Evolutionary conservation across 1,140 invertebrate genomes (phyloP).

Genomic region (Drosophila dunni): DNA sequence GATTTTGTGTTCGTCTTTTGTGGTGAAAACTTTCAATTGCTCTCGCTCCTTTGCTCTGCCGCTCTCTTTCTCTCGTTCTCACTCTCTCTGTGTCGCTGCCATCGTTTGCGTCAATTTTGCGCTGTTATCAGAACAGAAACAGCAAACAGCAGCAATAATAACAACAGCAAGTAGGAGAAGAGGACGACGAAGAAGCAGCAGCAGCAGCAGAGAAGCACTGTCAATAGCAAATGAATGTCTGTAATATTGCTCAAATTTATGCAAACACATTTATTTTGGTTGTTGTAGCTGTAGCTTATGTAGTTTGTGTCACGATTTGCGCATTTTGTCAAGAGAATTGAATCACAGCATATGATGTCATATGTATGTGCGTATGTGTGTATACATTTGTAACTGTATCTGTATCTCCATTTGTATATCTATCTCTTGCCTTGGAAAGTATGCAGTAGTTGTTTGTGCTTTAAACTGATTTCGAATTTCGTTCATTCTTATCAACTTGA

Average conservation of each 20-base stretch:
- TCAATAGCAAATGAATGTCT: constrained; percentile 64
- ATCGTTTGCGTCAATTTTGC: constrained; percentile 59
- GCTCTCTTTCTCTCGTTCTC: constrained; percentile 8
- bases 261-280: constrained; percentile 66
- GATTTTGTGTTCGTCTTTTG: constrained; percentile 55
- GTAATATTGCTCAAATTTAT: constrained; percentile 67
- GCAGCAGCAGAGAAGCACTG: constrained; percentile 18
- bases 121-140: constrained; percentile 69
- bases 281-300: constrained; percentile 54
- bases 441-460: constrained; percentile 49
- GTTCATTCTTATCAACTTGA: constrained; percentile 29
- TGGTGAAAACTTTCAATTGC: constrained; percentile 72
- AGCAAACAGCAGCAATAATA: constrained; percentile 45
- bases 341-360: constrained; percentile 56
- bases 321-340: constrained; percentile 45
- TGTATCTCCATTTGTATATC: constrained; percentile 1
- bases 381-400: background rate
- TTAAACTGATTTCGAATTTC: constrained; percentile 1
- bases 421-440: constrained; percentile 30
- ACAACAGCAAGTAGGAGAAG: constrained; percentile 23
- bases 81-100: constrained; percentile 5
- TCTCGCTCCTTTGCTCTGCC: constrained; percentile 44
- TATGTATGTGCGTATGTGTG: constrained; percentile 15
- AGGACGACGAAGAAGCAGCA: constrained; percentile 24
- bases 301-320: constrained; percentile 51